Evolutionary conservation across 2,113 vertebrate species (phyloP), one percentile per base, ranked within the genome.

Genomic region (Otis tarda): DNA sequence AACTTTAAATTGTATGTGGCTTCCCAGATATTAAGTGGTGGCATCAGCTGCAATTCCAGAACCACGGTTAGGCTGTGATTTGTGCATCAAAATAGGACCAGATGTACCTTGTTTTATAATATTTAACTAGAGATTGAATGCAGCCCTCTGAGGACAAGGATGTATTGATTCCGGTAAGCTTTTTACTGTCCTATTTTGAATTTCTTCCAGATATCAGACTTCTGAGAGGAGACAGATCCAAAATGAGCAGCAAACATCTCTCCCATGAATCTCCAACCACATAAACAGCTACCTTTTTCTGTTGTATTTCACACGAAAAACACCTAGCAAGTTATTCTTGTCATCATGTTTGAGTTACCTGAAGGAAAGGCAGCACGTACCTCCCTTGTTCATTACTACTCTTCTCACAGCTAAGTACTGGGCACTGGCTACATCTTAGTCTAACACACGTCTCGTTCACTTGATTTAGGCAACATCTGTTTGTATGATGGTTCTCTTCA

Each of bases 161-260:
- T 4, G 4, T 93, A 92, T 93, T 94, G 91, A 95, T 95, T 90
- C 57, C 93, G n/a, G 71, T 92, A 80, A 86, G 60, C 49, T 67
- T 86, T 94, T 75, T 52, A 77, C 59, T 77, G 23, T 63, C 57
- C 87, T 83, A 37, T 94, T 93, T 94, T 95, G 90, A 93, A 63
- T 22, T 63, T 91, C 92, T 89, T 89, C 80, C 85, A 89, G 61
- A 65, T 94, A 64, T 75, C 25, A 50, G 78, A 50, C 70, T 84
- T 81, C 27, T 76, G 45, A 95, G 59, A 88, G 80, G 71, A 80
- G 25, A 74, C 7, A 79, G 61, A 73, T 65, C 68, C 71, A 89
- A 74, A 91, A 96, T 74, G n/a, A n/a, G 31, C 52, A 78, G 74
- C 41, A 78, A 87, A 18, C 8, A 6, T 67, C 20, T 91, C 47